Evolutionary conservation across 2,888 invertebrate genomes (phyloP).

Genomic region (Agonopterix arenella): DNA sequence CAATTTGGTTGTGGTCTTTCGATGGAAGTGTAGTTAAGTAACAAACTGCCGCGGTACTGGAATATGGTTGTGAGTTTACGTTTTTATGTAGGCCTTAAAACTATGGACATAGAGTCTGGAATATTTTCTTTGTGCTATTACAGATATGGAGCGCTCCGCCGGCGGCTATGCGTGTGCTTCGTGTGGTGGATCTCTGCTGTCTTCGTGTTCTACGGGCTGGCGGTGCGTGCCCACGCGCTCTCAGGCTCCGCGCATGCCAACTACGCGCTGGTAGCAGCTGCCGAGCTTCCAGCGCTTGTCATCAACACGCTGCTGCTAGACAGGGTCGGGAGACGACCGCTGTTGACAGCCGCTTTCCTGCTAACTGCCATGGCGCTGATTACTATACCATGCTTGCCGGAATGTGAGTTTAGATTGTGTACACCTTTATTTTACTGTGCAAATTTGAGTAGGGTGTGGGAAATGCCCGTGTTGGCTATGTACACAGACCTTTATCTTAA

Average conservation of each 20-base stretch:
- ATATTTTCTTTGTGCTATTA: background rate
- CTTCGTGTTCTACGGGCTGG: conserved; percentile 69
- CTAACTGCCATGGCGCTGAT: conserved; percentile 50
- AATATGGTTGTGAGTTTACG: background rate
- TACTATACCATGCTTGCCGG: conserved; percentile 42
- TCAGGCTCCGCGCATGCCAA: conserved; percentile 52
- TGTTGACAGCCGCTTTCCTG: conserved; percentile 57
- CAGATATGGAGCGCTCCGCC: conserved; percentile 55
- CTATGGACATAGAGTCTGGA: too few relatives aligned
- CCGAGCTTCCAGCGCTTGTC: conserved; percentile 57
- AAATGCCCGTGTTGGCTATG: background rate
- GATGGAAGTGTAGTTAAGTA: too few relatives aligned
- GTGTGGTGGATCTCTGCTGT: conserved; percentile 64
- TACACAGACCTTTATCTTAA: background rate
- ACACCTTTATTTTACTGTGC: background rate
- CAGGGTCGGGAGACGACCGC: conserved; percentile 52
- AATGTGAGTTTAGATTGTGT: conserved; percentile 24
- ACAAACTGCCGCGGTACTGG: too few relatives aligned
- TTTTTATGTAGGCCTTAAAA: background rate
- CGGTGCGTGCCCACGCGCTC: conserved; percentile 55
- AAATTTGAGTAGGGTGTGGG: too few relatives aligned
- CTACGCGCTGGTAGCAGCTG: conserved; percentile 57
- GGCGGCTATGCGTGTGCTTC: conserved; percentile 56
- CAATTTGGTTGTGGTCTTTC: background rate
- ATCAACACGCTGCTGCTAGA: conserved; percentile 61